Conservation (phyloP, 2,797 vertebrate genomes). For the Eremophila alpestris region DNA sequence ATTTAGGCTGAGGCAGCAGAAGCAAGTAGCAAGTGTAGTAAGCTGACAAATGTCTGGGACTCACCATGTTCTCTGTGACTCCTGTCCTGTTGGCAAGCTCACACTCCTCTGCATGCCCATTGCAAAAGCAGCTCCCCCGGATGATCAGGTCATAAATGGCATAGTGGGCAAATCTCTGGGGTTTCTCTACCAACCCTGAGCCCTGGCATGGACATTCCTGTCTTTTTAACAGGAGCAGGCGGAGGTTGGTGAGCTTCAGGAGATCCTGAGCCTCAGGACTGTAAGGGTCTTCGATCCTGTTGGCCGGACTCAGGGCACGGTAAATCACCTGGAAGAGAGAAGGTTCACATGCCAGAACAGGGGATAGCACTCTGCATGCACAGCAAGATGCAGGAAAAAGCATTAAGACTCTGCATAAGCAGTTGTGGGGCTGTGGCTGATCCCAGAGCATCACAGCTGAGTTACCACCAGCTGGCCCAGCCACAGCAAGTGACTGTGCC, state of each 20-base stretch:
- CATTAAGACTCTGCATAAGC: not conserved
- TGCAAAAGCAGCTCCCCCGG: constrained; percentile 88
- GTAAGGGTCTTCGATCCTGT: constrained; percentile 81
- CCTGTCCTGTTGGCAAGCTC: constrained; percentile 39
- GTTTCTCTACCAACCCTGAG: constrained; percentile 52
- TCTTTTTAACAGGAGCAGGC: constrained; percentile 83
- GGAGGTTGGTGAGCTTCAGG: constrained; percentile 86
- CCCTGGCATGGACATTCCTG: constrained; percentile 79
- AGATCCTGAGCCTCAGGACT: constrained; percentile 80
- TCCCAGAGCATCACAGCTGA: not conserved
- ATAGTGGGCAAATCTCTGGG: constrained; percentile 76
- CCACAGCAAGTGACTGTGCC: not conserved
- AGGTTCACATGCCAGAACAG: not conserved
- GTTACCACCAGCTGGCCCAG: not conserved
- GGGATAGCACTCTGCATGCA: not conserved
- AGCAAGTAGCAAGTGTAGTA: not conserved
- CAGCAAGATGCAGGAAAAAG: not conserved
- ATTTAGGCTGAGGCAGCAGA: not conserved
- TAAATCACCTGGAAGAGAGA: constrained; percentile 82
- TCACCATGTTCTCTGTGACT: constrained; percentile 55
- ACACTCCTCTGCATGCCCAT: constrained; percentile 88
- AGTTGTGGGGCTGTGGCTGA: not conserved
- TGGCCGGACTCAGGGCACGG: constrained; percentile 79
- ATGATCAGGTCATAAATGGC: constrained; percentile 87
- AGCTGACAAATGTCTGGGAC: not conserved